phyloP scores from a whole-genome alignment of 2,888 invertebrate genomes.

The Chesias legatella region DNA sequence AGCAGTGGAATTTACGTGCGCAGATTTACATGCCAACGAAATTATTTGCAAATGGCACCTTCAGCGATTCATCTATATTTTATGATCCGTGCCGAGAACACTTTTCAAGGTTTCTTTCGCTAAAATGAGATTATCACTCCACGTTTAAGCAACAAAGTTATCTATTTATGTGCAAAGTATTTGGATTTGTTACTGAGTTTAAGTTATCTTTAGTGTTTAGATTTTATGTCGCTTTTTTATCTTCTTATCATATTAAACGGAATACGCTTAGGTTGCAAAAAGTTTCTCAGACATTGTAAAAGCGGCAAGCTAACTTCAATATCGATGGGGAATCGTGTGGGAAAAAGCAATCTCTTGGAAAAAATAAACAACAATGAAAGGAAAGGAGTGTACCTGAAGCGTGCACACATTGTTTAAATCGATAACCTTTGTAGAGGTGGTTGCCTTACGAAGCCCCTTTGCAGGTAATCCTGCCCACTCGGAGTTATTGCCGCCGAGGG shows the following conservation, averaged over 20 bases:
- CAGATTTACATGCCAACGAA: slow-evolving; percentile 75
- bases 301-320: slow-evolving; percentile 19
- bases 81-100: slow-evolving; percentile 51
- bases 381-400: slow-evolving; percentile 51
- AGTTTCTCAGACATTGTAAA: slow-evolving; percentile 12
- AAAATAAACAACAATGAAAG: slow-evolving; percentile 52
- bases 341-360: slow-evolving; percentile 27
- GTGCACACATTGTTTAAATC: slow-evolving; percentile 73
- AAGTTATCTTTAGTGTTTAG: too few relatives aligned
- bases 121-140: slow-evolving; percentile 26
- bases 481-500: slow-evolving; percentile 80
- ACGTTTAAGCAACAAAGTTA: slow-evolving; percentile 1
- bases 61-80: slow-evolving; percentile 64
- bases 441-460: slow-evolving; percentile 74
- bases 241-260: too few relatives aligned
- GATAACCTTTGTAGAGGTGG: slow-evolving; percentile 75
- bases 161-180: neutral
- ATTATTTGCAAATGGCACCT: slow-evolving; percentile 73
- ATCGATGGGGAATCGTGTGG: slow-evolving; percentile 22
- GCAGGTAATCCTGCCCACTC: slow-evolving; percentile 80
- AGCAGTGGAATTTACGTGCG: slow-evolving; percentile 75
- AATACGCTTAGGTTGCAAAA: slow-evolving; percentile 1
- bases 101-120: slow-evolving; percentile 43
- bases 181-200: too few relatives aligned
- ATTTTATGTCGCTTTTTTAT: too few relatives aligned